Percentiles rank a stretch among this genome's conserved stretches.
Evolutionary conservation across 1,140 invertebrate species (phyloP).

Genomic region (Conopomorpha cramerella): DNA sequence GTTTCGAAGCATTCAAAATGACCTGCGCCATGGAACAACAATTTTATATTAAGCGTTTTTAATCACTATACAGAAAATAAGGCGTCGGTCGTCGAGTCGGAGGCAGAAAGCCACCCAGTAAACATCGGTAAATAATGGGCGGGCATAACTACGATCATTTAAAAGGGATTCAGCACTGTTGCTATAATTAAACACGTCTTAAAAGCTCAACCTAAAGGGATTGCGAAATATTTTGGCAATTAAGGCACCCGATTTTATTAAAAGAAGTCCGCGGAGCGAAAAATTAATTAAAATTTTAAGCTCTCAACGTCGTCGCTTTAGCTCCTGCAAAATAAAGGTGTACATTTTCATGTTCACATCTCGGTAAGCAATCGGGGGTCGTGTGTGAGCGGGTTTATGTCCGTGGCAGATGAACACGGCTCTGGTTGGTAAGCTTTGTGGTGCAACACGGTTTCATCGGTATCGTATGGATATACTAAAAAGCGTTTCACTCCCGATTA

Average conservation of each 20-base stretch:
- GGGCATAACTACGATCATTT: too few relatives aligned
- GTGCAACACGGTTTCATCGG: too few relatives aligned
- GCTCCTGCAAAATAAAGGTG: conserved; percentile 33
- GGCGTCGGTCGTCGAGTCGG: too few relatives aligned
- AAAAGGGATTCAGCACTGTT: conserved; percentile 7
- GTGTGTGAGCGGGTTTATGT: conserved; percentile 29
- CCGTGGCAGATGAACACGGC: conserved; percentile 1
- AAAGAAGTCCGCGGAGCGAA: conserved; percentile 41
- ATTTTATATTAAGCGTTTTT: too few relatives aligned
- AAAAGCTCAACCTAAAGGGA: conserved; percentile 22
- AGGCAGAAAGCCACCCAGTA: neutral
- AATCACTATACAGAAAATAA: neutral
- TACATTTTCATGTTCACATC: conserved; percentile 26
- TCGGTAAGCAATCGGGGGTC: conserved; percentile 43
- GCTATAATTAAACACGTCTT: conserved; percentile 41
- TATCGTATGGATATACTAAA: too few relatives aligned
- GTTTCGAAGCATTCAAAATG: too few relatives aligned
- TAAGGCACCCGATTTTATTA: conserved; percentile 27
- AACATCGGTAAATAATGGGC: too few relatives aligned
- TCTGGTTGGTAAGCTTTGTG: neutral
- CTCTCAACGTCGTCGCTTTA: too few relatives aligned
- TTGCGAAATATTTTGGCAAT: conserved; percentile 43
- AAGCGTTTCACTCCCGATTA: too few relatives aligned
- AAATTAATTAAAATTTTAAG: conserved; percentile 56
- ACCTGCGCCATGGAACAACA: too few relatives aligned